Conservation (phyloP, 2,797 vertebrate genomes). For the Ctenochaetus hawaiiensis region DNA sequence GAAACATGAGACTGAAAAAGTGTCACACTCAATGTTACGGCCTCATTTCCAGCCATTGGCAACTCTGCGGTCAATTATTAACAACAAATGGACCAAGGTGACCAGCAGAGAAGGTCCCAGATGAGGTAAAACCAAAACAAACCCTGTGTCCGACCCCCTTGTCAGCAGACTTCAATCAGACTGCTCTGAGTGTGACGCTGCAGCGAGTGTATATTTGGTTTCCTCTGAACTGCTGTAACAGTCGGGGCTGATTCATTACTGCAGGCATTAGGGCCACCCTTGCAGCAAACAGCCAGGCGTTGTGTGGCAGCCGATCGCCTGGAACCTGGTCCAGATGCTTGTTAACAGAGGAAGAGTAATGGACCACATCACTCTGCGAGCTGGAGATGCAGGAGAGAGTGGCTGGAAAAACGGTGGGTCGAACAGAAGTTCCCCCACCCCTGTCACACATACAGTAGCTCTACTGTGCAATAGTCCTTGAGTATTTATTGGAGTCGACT, state of each 20-base stretch:
- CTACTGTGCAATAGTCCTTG: conserved; percentile 56
- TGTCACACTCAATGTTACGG: conserved; percentile 28
- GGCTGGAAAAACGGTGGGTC: conserved; percentile 51
- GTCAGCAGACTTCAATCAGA: conserved; percentile 63
- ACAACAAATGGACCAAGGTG: conserved; percentile 21
- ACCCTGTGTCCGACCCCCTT: conserved; percentile 33
- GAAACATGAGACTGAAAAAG: conserved; percentile 24
- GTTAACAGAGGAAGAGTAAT: conserved; percentile 60
- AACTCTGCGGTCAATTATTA: no score
- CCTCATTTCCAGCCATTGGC: no score
- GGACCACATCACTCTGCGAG: conserved; percentile 60
- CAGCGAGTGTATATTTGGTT: conserved; percentile 68
- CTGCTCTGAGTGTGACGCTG: conserved; percentile 25
- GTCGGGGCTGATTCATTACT: conserved; percentile 53
- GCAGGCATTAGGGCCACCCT: conserved; percentile 65
- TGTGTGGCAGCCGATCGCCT: conserved; percentile 61
- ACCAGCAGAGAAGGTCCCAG: conserved; percentile 38
- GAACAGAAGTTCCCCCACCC: conserved; percentile 29
- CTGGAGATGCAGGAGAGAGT: conserved; percentile 46
- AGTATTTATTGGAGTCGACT: conserved; percentile 54
- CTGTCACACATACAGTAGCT: conserved; percentile 66
- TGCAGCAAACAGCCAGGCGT: conserved; percentile 66
- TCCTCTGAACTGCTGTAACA: conserved; percentile 58
- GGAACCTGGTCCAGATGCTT: conserved; percentile 71
- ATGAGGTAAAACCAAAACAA: conserved; percentile 66